A percentile compares a stretch with the other conserved stretches of the same genome.
phyloP scores from a whole-genome alignment of 92 coral and sea anemone genomes.

The Bergia puertoricense region DNA sequence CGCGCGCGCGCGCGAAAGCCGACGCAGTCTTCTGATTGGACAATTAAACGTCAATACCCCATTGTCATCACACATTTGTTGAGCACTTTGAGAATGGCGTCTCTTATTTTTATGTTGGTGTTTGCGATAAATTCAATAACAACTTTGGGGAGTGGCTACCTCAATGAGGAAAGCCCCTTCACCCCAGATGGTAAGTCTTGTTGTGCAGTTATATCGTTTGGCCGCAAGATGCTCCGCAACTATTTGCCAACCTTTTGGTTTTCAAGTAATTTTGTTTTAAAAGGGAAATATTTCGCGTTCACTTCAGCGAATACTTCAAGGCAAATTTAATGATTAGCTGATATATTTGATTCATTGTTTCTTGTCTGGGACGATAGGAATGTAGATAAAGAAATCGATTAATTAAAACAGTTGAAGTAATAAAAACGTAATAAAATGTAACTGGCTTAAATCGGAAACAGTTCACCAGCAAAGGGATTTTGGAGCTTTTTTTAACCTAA shows the following conservation, averaged over 20 bases:
- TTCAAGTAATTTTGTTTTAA: slow-evolving; percentile 3
- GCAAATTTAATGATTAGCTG: slow-evolving; percentile 5
- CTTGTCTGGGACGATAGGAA: slow-evolving; percentile 8
- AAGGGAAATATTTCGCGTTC: neutral
- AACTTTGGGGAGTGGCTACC: too few relatives aligned
- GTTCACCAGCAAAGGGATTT: slow-evolving; percentile 3
- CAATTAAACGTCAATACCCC: too few relatives aligned
- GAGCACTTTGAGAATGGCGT: too few relatives aligned
- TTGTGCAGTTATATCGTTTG: neutral
- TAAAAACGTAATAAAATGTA: neutral
- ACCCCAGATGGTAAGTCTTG: slow-evolving; percentile 10
- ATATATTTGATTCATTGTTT: slow-evolving; percentile 1
- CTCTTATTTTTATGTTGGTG: too few relatives aligned
- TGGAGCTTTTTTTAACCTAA: neutral
- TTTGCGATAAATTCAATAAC: too few relatives aligned
- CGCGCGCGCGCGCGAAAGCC: too few relatives aligned
- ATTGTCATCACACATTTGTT: too few relatives aligned
- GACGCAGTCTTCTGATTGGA: too few relatives aligned
- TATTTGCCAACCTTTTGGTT: slow-evolving; percentile 3
- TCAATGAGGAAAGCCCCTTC: slow-evolving; percentile 1
- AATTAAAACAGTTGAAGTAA: slow-evolving; percentile 7
- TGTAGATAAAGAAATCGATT: slow-evolving; percentile 11
- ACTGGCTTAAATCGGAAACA: slow-evolving; percentile 10
- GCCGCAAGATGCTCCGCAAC: slow-evolving; percentile 9
- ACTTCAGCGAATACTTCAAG: slow-evolving; percentile 13